Evolutionary conservation across 2,113 vertebrate species (phyloP).

Genomic region (Pitta sordida): DNA sequence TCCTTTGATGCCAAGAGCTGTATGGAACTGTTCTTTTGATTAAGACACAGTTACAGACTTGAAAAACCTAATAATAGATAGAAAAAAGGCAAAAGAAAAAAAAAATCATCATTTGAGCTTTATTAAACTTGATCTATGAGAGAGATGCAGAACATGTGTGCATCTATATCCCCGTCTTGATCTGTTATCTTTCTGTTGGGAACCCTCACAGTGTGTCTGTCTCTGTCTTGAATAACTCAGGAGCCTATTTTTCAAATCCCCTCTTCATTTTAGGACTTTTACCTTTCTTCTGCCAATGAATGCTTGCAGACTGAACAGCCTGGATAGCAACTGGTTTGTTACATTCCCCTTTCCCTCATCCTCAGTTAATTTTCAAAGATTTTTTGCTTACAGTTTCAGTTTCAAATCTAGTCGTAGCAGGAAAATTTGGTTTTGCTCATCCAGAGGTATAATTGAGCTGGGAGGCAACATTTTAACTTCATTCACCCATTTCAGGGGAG

Average conservation of each 20-base stretch:
- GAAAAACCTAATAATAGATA: constrained; percentile 69
- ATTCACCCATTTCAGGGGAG: not conserved
- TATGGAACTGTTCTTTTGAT: constrained; percentile 72
- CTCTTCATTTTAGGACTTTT: not conserved
- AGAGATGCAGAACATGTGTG: constrained; percentile 40
- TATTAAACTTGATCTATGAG: constrained; percentile 48
- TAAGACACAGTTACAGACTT: constrained; percentile 63
- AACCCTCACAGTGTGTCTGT: not conserved
- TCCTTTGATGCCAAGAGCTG: constrained; percentile 69
- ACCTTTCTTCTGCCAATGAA: constrained; percentile 3
- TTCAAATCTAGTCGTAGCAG: not conserved
- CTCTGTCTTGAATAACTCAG: not conserved
- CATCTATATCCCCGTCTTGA: constrained; percentile 29
- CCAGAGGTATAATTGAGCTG: not conserved
- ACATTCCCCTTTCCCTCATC: not conserved
- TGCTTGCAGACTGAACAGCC: not conserved
- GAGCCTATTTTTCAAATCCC: not conserved
- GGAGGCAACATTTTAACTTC: not conserved
- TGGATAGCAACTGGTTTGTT: not conserved
- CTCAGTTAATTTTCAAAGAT: not conserved
- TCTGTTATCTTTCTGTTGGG: constrained; percentile 54
- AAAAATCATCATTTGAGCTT: constrained; percentile 50
- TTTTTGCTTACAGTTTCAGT: not conserved
- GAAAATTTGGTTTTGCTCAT: not conserved
- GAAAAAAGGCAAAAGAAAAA: not conserved